These are phyloP conservation scores for Recurvirostra avosetta DNA, from an alignment of 2,113 vertebrate genomes.

Conservation along the genomic window DNA sequence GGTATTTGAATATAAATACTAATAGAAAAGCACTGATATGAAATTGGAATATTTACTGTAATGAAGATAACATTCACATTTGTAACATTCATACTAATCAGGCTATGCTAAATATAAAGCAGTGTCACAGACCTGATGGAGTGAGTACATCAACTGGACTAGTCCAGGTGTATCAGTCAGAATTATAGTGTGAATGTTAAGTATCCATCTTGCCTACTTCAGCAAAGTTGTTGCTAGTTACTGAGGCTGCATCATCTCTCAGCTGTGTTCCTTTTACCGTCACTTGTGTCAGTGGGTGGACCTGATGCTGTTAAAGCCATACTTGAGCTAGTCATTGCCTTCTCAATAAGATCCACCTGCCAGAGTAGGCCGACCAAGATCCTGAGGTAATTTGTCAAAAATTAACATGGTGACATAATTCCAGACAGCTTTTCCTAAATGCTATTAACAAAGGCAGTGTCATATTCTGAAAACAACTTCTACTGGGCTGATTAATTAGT, in stretches of 20 bases:
- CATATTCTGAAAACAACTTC: not conserved
- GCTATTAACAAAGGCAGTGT: not conserved
- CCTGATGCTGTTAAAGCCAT: not conserved
- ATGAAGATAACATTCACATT: not conserved
- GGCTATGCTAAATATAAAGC: not conserved
- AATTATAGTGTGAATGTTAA: not conserved
- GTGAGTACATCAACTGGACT: not conserved
- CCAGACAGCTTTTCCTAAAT: not conserved
- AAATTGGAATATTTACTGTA: not conserved
- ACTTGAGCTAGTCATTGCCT: not conserved
- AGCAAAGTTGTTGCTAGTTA: not conserved
- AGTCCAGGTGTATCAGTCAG: not conserved
- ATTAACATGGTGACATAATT: not conserved
- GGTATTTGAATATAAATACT: not conserved
- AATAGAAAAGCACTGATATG: not conserved
- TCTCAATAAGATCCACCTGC: not conserved
- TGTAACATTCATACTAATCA: not conserved
- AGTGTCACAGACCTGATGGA: not conserved
- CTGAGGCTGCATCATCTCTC: not conserved
- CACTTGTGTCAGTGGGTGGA: not conserved
- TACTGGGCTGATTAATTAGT: not conserved
- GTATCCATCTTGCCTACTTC: not conserved
- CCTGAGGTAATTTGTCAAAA: constrained; percentile 26
- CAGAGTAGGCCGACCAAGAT: not conserved
- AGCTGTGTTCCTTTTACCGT: not conserved